Percentiles rank a stretch among this genome's conserved stretches.
These are phyloP conservation scores for Sarcophaga subvicina DNA, from an alignment of 2,888 invertebrate genomes.

Conservation along the genomic window DNA sequence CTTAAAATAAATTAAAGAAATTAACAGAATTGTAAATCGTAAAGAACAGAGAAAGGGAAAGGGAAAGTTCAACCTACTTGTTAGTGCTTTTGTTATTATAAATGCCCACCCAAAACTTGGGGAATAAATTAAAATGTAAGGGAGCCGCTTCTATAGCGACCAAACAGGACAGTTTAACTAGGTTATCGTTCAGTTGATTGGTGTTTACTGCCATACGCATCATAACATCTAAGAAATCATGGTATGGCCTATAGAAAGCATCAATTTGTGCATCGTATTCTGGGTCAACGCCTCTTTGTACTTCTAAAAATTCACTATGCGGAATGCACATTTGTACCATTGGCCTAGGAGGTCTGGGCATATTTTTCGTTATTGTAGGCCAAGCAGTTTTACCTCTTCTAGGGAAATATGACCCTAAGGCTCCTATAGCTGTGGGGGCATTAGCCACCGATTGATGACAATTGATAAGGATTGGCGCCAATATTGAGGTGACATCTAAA, in stretches of 20 bases:
- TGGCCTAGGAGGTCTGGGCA: slow-evolving; percentile 88
- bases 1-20: slow-evolving; percentile 81
- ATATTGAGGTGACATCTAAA: slow-evolving; percentile 85
- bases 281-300: slow-evolving; percentile 86
- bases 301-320: slow-evolving; percentile 85
- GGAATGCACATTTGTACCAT: slow-evolving; percentile 94
- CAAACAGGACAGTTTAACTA: slow-evolving; percentile 93
- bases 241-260: slow-evolving; percentile 93
- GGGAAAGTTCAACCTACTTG: slow-evolving; percentile 75
- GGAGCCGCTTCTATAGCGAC: slow-evolving; percentile 96
- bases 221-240: slow-evolving; percentile 91
- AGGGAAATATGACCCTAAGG: slow-evolving; percentile 90
- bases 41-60: too few species aligned
- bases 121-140: slow-evolving; percentile 93
- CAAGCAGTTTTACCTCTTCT: slow-evolving; percentile 84
- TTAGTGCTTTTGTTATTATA: slow-evolving; percentile 84
- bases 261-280: slow-evolving; percentile 89
- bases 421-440: slow-evolving; percentile 85
- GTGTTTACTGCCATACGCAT: slow-evolving; percentile 95
- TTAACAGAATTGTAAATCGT: background rate
- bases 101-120: slow-evolving; percentile 95
- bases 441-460: slow-evolving; percentile 92
- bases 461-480: slow-evolving; percentile 93
- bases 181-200: slow-evolving; percentile 92
- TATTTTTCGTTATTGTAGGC: slow-evolving; percentile 84